Percentiles rank a stretch among this genome's conserved stretches.
Evolutionary conservation across 2,888 invertebrate genomes (phyloP).

Genomic region (Campopleginae sp.): DNA sequence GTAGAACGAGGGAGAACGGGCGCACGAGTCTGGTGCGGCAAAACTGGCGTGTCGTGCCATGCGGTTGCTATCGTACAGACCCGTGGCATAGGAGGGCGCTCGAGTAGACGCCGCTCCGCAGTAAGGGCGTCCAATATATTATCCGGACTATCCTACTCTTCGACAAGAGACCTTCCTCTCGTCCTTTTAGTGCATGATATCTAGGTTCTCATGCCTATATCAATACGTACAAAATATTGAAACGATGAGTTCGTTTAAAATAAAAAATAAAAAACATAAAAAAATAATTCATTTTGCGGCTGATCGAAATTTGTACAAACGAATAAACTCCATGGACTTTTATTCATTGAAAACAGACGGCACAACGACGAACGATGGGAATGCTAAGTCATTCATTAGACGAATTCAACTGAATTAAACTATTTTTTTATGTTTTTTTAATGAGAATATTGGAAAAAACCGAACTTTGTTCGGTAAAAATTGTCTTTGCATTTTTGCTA

Average conservation of each 20-base stretch:
- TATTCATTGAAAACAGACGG: not conserved
- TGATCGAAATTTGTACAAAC: not conserved
- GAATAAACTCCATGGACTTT: not conserved
- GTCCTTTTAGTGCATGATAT: constrained; percentile 39
- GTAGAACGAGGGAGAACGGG: constrained; percentile 45
- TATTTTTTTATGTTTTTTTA: not conserved
- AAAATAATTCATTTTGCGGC: not conserved
- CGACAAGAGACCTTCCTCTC: constrained; percentile 27
- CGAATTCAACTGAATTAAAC: not conserved
- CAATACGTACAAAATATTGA: not conserved
- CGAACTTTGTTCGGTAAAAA: not conserved
- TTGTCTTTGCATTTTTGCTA: not conserved
- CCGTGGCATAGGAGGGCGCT: constrained; percentile 43
- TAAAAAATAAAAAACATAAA: no score
- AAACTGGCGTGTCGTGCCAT: constrained; percentile 62
- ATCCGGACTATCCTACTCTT: constrained; percentile 51
- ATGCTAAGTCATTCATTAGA: not conserved
- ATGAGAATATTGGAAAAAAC: not conserved
- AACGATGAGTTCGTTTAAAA: not conserved
- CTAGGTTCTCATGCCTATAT: not conserved
- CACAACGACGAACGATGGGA: not conserved
- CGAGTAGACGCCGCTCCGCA: constrained; percentile 25
- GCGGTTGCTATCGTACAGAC: constrained; percentile 59
- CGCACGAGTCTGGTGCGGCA: constrained; percentile 58
- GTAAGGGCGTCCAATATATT: constrained; percentile 59